Base-by-base conservation (phyloP, 2,888 invertebrate species). In the Chironomus tentans region DNA sequence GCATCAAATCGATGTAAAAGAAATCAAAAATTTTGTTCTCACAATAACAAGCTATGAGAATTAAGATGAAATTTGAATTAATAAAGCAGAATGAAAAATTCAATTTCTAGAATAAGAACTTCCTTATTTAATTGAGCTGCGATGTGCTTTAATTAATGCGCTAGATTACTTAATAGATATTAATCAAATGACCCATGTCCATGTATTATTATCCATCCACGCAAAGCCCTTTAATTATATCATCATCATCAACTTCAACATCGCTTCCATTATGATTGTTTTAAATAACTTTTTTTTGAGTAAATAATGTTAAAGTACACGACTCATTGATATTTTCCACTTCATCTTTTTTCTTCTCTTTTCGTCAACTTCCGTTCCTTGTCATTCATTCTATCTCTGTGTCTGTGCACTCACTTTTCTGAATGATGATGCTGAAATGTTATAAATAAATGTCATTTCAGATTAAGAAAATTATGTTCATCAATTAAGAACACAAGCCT, bases 361-460 rank as follows among this genome's bases (percentile, higher is more conserved):
- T 68, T 68, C 28, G 62, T 65, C 65, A 74, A 74, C 74, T 65
- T 74, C 74, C 74, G 74, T 28, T 72, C 72, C 21, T 24, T 24
- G 22, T 56, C 56, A 22, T 24, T 65, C 21, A 5, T 24, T 24
- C 22, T 65, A 21, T 65, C 13, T 24, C 5, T n/a, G 18, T 56
- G 65, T 65, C 21, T 65, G 22, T 56, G n/a, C 56, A 56, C 56
- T 56, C 56, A 56, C 18, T 56, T 38, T 38, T 38, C 38, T 38
- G 38, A 38, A 38, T 38, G 38, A 38, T 38, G 28, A 28, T 15
- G 50, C 50, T 50, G 50, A 50, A 46, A 69, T 50, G 70, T 50
- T 70, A 70, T 70, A 70, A 70, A 70, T 70, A 70, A 50, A 70
- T 70, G 70, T 70, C 70, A 24, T 46, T 70, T 70, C 22, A 15